These are phyloP conservation scores for Anas acuta DNA, from an alignment of 2,797 vertebrate species.

Conservation along the genomic window DNA sequence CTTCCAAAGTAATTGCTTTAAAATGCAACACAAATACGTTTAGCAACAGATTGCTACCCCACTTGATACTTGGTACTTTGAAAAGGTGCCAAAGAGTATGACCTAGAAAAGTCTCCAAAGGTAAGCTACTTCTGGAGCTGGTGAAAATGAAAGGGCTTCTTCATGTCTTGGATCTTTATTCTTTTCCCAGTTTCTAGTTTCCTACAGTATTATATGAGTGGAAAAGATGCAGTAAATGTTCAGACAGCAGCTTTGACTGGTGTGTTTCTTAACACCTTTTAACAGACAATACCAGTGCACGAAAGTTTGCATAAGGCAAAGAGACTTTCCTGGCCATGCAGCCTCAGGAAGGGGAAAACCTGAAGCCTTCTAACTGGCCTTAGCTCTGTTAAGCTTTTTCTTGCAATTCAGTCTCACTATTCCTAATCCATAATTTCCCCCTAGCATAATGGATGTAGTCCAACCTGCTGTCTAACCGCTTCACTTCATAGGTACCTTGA, in stretches of 20 bases:
- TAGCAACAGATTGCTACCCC: neutral
- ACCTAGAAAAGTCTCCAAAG: neutral
- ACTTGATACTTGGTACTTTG: neutral
- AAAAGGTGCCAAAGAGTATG: neutral
- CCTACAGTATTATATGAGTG: neutral
- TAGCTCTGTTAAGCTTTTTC: neutral
- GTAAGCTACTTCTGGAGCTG: neutral
- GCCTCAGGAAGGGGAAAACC: neutral
- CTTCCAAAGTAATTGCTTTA: neutral
- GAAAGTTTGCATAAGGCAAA: neutral
- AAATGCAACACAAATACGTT: neutral
- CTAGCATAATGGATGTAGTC: neutral
- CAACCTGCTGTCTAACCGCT: neutral
- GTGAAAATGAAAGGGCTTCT: neutral
- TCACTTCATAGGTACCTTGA: neutral
- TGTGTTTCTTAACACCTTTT: neutral
- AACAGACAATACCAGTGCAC: neutral
- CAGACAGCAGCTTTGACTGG: neutral
- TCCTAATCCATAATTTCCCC: neutral
- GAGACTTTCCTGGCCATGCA: neutral
- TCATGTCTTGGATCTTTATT: neutral
- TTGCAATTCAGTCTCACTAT: neutral
- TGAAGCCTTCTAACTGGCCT: neutral
- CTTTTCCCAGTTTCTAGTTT: neutral
- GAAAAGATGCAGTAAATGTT: neutral